Base-by-base conservation (phyloP, 2,888 invertebrate species). In the Zootermopsis nevadensis region DNA sequence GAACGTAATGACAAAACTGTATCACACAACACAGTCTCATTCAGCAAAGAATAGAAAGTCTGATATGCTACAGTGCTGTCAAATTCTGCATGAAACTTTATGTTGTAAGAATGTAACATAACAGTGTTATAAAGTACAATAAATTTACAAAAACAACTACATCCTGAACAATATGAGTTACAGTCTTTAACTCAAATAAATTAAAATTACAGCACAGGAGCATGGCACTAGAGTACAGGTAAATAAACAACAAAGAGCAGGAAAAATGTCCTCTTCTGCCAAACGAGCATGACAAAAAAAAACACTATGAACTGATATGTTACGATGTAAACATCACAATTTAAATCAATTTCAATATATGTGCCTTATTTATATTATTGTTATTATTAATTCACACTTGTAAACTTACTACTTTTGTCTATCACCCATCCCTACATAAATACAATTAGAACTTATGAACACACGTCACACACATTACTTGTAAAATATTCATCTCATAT, bases 81-180 rank as follows among this genome's bases (percentile, higher is more conserved):
- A 48, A 48, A 19, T 48, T 48, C 15, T 48, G 48, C 30, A 66
- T 66, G n/a, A 66, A n/a, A 66, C 27, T 66, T 19, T 27, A 12
- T 27, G 66, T n/a, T 66, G 66, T 66, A 66, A 27, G n/a, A 66
- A 66, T 66, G 66, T 66, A 66, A 27, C 27, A 66, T 66, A 66
- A 66, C 27, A 19, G 30, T 66, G 66, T 30, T 66, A 66, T 27
- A n/a, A 66, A 27, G 66, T 66, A 66, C 66, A 66, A 48, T 48
- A 48, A 30, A 27, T 66, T 66, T 66, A 66, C 66, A 66, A 27
- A 30, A 1, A 66, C 66, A 66, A 66, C 66, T 66, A 66, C 4
- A 66, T 66, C 66, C 66, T 66, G 66, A 66, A 66, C 66, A 60
- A 60, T 60, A 12, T 15, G 66, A 27, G 30, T 66, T 66, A 66